phyloP scores from a whole-genome alignment of 2,888 invertebrate genomes.

The Xestoiulus laeticollis region DNA sequence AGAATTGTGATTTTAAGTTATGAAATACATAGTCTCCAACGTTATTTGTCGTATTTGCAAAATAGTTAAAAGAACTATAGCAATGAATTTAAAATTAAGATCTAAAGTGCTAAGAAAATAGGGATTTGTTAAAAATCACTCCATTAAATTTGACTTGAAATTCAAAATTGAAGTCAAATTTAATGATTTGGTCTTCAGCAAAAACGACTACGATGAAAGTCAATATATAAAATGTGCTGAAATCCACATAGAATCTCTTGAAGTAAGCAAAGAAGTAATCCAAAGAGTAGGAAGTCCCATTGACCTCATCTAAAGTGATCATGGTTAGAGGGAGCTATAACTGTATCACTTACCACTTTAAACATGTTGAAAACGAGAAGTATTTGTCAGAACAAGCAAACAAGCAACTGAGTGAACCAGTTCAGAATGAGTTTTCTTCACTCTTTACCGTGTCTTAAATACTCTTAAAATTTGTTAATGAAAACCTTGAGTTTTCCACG shows the following conservation, averaged over 20 bases:
- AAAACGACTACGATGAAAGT: not conserved
- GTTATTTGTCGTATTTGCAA: too few species aligned
- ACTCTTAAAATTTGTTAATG: constrained; percentile 39
- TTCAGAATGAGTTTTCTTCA: constrained; percentile 34
- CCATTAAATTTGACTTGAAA: too few species aligned
- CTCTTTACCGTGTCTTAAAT: constrained; percentile 10
- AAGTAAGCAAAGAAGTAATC: constrained; percentile 5
- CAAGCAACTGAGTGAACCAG: not conserved
- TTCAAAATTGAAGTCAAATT: too few species aligned
- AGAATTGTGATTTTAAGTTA: too few species aligned
- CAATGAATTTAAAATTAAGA: too few species aligned
- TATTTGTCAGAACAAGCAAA: not conserved
- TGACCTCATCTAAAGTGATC: not conserved
- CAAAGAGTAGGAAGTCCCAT: not conserved
- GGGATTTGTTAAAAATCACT: too few species aligned
- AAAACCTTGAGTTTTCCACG: constrained; percentile 46
- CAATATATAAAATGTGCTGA: not conserved
- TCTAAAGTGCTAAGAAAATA: too few species aligned
- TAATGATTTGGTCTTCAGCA: too few species aligned
- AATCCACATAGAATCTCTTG: not conserved
- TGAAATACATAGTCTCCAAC: too few species aligned
- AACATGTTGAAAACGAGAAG: constrained; percentile 47
- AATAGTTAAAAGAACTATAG: too few species aligned
- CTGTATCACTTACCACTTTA: constrained; percentile 49
- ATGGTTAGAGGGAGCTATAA: constrained; percentile 3